Base-by-base conservation (phyloP, 92 coral and sea anemone genomes). In the Zoanthus gigantus region DNA sequence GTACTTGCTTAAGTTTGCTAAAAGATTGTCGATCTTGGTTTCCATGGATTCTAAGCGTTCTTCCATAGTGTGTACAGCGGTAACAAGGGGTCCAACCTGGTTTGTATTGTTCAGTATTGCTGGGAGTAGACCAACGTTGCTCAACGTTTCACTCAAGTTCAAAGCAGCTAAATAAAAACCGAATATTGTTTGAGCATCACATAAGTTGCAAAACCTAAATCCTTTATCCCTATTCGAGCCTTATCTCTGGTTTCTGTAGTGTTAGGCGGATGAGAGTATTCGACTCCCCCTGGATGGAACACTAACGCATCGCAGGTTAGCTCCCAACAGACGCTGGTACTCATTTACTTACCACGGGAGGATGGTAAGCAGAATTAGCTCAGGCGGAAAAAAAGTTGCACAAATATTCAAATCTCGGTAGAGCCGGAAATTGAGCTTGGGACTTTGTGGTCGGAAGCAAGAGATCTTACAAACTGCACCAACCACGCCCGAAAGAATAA, bases 21-120 rank as follows among this genome's bases (percentile, higher is more conserved):
- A 45, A 2, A 88, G 48, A 74, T 87, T 91, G 15, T 91, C 90
- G 28, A 94, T 71, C 81, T 79, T 92, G 15, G 74, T 77, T n/a
- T 87, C 88, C 86, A 94, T 53, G 2, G 86, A 77, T 82, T 52
- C 72, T 42, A 94, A 76, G 71, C 93, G 86, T 6, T 80, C 53
- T 23, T 67, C 77, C 77, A 94, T 68, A 65, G 71, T 83, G 66
- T 54, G 83, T 7, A 93, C 28, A 34, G 83, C 85, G 73, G 77
- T 78, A 71, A 92, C 37, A 31, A 94, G 54, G 11, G 58, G 73
- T 50, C 94, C 84, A 74, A 94, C 77, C 63, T 86, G 72, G 3
- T 87, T 84, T 3, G 95, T 93, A n/a, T 93, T 89, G 68, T 89
- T 85, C 31, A 89, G 34, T 52, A 93, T 94, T 32, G 76, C 46